phyloP scores from a whole-genome alignment of 92 coral and sea anemone genomes.

The Phenganax subtilis region DNA sequence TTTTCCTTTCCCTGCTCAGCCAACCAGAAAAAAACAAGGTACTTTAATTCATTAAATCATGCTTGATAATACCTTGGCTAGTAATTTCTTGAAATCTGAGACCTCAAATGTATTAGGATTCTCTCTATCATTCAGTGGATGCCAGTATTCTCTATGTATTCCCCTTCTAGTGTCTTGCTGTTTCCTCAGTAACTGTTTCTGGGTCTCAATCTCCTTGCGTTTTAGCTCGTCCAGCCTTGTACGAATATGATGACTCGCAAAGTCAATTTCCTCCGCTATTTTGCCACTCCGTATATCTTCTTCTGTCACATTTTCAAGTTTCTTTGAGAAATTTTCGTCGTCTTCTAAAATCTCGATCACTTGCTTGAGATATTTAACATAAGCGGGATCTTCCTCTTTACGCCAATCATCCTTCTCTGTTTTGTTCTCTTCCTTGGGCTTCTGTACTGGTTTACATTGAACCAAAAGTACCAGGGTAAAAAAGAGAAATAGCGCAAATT shows the following conservation, averaged over 20 bases:
- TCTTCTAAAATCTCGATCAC: conserved; percentile 91
- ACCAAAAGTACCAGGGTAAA: neutral
- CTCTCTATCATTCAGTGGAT: conserved; percentile 91
- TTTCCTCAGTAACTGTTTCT: conserved; percentile 78
- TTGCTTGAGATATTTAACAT: conserved; percentile 90
- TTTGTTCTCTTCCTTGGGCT: conserved; percentile 42
- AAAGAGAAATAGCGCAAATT: conserved; percentile 1
- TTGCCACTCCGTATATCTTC: conserved; percentile 78
- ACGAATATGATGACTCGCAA: conserved; percentile 83
- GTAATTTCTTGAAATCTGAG: conserved; percentile 76
- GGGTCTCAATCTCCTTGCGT: conserved; percentile 88
- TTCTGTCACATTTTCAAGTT: conserved; percentile 89
- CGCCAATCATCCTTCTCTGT: conserved; percentile 42
- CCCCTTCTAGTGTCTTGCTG: conserved; percentile 86
- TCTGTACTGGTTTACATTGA: conserved; percentile 35
- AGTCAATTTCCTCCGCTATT: conserved; percentile 86
- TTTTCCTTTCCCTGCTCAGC: neutral
- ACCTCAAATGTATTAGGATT: conserved; percentile 95
- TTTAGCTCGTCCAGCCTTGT: conserved; percentile 87
- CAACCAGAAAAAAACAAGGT: neutral
- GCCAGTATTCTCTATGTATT: conserved; percentile 83
- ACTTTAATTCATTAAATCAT: neutral
- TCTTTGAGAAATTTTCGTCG: conserved; percentile 81
- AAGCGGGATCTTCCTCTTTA: conserved; percentile 70
- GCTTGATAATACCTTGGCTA: conserved; percentile 58